Conservation (phyloP, 1,140 invertebrate genomes). For the Thaumetopoea pityocampa region DNA sequence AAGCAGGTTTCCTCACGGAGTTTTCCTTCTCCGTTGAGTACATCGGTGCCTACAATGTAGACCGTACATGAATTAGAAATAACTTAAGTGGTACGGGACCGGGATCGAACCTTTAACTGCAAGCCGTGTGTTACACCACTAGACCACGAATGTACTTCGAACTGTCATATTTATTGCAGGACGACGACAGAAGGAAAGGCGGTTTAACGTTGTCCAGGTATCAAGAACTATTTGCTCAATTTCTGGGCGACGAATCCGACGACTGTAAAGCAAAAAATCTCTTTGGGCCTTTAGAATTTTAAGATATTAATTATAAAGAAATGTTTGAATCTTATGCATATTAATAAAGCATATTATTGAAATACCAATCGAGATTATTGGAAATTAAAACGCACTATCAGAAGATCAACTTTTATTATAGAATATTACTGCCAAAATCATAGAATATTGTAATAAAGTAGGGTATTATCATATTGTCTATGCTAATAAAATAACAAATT, state of each 20-base stretch:
- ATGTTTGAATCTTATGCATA: conserved; percentile 3
- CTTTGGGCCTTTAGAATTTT: conserved; percentile 83
- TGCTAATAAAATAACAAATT: no score
- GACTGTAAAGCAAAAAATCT: conserved; percentile 84
- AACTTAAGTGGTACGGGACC: no score
- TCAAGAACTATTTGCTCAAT: conserved; percentile 89
- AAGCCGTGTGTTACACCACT: neutral
- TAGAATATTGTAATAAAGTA: no score
- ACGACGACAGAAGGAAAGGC: conserved; percentile 86
- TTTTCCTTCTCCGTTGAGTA: no score
- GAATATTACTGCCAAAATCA: no score
- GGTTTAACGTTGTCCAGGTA: conserved; percentile 85
- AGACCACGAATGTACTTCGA: neutral
- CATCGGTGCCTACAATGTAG: no score
- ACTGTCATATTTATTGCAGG: conserved; percentile 70
- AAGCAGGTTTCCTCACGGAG: no score
- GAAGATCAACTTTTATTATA: no score
- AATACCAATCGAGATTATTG: conserved; percentile 28
- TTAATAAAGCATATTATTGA: conserved; percentile 25
- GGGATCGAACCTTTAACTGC: no score
- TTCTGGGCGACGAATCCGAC: conserved; percentile 84
- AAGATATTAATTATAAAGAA: conserved; percentile 23
- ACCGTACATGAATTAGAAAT: no score
- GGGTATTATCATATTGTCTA: no score
- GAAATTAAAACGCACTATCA: no score